A percentile compares a stretch with the other conserved stretches of the same genome.
These are phyloP conservation scores for Camelus dromedarius DNA, from an alignment of 2,113 vertebrate genomes.

Conservation along the genomic window DNA sequence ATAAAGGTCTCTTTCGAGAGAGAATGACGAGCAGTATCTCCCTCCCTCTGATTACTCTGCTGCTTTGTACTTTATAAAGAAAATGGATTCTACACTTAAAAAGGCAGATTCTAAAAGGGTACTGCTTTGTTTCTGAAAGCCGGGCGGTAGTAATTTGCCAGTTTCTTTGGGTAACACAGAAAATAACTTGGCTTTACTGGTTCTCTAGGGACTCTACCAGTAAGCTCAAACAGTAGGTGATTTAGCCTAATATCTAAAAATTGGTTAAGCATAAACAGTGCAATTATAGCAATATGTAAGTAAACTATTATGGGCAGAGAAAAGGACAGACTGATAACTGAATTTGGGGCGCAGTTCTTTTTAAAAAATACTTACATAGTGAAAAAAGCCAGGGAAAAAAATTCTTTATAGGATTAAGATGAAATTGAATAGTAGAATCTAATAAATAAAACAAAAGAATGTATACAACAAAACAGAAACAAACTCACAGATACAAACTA, in stretches of 20 bases:
- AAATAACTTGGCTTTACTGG: background rate
- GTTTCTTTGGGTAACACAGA: background rate
- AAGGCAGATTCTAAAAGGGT: background rate
- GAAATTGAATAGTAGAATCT: background rate
- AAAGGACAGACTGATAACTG: background rate
- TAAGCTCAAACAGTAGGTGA: background rate
- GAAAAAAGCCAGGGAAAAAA: constrained; percentile 17
- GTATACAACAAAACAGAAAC: background rate
- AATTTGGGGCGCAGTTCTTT: background rate
- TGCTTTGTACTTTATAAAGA: background rate
- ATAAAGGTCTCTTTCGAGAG: background rate
- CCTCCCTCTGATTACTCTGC: background rate
- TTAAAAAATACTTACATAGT: background rate
- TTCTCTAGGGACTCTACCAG: background rate
- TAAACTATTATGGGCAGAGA: background rate
- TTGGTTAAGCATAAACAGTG: background rate
- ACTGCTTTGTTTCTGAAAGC: background rate
- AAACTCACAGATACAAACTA: background rate
- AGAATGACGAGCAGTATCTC: background rate
- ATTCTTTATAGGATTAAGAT: background rate
- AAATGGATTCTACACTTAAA: background rate
- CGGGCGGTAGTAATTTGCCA: background rate
- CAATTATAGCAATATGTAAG: background rate
- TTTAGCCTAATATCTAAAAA: background rate
- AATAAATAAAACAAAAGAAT: background rate